Evolutionary conservation across 2,797 vertebrate species (phyloP), one percentile per base, ranked within the genome.

Genomic region (Schizopygopsis malacanthus): DNA sequence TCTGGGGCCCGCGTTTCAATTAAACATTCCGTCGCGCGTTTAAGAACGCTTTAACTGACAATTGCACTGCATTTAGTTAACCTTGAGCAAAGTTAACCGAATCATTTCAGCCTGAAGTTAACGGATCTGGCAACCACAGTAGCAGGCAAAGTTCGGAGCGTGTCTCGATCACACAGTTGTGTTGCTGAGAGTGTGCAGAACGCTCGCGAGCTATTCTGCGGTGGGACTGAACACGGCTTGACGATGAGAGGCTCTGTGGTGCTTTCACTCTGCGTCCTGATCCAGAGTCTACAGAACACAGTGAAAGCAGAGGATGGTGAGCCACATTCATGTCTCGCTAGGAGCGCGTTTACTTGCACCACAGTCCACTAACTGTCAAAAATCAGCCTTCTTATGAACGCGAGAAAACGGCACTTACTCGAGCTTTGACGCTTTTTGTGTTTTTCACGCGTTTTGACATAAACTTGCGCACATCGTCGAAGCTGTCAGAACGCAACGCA

Each of bases 241-340:
- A 22, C 7, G 2, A 88, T 88, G 86, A 12, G 15, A 33, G 45
- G 45, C 1, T 20, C 37, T 4, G 15, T 72, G 4, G 33, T 56
- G 13, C 2, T 89, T 45, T 56, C 25, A 16, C 56, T 89, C 13
- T 86, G 47, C 22, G 43, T 65, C 20, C 25, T 86, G 15, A 43
- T 59, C 59, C 41, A 43, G 54, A 37, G 28, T 39, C 15, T 84
- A 3, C 59, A 63, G 10, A 79, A 52, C 56, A 25, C 18, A 18
- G 78, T 47, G 2, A 84, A 80, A 16, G 73, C 67, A 16, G 50
- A 22, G 3, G 45, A 84, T 6, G 88, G 88, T 89, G 70, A 84
- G 84, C 50, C 52, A 3, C 20, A 4, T 13, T 39, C 13, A 4
- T 4, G 8, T 67, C 22, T 1, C 12, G 6, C 20, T 39, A 59